phyloP scores from a whole-genome alignment of 2,797 vertebrate genomes.

The Nyctibius grandis region DNA sequence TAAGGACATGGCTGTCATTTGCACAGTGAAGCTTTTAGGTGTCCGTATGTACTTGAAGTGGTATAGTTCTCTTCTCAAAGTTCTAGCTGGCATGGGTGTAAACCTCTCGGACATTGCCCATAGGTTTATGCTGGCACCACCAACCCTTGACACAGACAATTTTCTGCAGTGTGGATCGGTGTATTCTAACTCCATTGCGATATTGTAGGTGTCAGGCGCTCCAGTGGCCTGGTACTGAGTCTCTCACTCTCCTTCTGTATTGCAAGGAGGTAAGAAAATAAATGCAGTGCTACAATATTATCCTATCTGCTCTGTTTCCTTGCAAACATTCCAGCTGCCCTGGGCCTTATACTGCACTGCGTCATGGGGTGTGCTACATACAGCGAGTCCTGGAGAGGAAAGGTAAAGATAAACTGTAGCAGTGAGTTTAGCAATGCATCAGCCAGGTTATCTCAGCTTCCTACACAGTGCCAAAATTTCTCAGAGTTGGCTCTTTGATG shows the following conservation, averaged over 20 bases:
- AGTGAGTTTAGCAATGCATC: not conserved
- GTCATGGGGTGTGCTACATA: not conserved
- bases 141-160: not conserved
- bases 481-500: not conserved
- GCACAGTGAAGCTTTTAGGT: not conserved
- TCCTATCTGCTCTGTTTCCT: not conserved
- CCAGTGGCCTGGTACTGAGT: not conserved
- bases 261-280: not conserved
- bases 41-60: not conserved
- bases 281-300: not conserved
- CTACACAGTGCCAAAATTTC: constrained; percentile 4
- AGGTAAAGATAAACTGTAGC: constrained; percentile 13
- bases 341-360: not conserved
- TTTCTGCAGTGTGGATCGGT: not conserved
- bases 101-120: not conserved
- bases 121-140: not conserved
- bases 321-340: not conserved
- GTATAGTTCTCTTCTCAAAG: not conserved
- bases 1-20: not conserved
- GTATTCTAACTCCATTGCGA: not conserved
- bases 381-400: not conserved
- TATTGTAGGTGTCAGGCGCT: not conserved
- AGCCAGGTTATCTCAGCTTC: not conserved
- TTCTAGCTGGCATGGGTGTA: not conserved
- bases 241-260: not conserved